Evolutionary conservation across 1,140 invertebrate species (phyloP).

Genomic region (Brachionus asplanchnoidis): DNA sequence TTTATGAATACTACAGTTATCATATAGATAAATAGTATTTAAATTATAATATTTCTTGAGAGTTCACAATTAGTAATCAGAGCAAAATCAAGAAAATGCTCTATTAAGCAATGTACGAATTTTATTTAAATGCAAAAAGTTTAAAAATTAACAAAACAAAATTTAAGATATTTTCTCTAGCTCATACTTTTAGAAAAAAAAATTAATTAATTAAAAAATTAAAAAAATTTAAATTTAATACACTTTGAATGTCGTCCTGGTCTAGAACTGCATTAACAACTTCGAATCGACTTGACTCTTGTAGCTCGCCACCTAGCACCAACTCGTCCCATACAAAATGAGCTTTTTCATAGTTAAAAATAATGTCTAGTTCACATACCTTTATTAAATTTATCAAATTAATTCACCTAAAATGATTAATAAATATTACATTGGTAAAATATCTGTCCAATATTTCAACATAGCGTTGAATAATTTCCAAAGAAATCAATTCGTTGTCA

Average conservation of each 20-base stretch:
- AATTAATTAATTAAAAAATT: background rate
- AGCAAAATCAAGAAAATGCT: background rate
- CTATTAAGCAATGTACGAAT: background rate
- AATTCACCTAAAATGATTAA: background rate
- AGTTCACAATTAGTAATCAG: background rate
- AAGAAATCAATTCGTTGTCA: conserved; percentile 45
- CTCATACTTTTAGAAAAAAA: background rate
- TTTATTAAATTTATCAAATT: background rate
- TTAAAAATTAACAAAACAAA: conserved; percentile 17
- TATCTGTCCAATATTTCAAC: conserved; percentile 46
- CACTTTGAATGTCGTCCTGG: conserved; percentile 27
- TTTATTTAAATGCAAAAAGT: background rate
- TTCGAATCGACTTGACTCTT: conserved; percentile 24
- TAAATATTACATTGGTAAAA: conserved; percentile 44
- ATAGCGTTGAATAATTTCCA: conserved; percentile 46
- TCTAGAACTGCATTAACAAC: background rate
- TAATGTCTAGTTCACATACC: conserved; percentile 47
- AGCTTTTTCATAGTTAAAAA: conserved; percentile 47
- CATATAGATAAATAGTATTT: background rate
- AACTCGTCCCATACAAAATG: conserved; percentile 46
- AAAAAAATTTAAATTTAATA: background rate
- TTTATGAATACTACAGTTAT: background rate
- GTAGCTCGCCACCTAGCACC: conserved; percentile 44
- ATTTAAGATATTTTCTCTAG: background rate
- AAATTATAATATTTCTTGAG: background rate